A percentile compares a stretch with the other conserved stretches of the same genome.
Conservation (phyloP, 1,140 invertebrate genomes). For the Drosophila athabasca region DNA sequence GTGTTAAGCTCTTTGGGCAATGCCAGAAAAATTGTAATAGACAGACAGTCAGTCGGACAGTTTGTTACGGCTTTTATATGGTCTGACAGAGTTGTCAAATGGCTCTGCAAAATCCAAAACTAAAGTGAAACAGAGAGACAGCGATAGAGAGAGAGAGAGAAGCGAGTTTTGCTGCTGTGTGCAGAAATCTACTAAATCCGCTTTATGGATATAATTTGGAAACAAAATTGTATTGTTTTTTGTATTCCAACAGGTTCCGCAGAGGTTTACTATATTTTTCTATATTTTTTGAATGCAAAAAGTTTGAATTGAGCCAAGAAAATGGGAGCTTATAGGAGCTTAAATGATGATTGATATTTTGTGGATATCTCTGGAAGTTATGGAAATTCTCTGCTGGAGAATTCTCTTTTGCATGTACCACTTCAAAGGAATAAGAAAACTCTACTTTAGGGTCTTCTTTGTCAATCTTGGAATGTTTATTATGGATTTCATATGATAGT, state of each 20-base stretch:
- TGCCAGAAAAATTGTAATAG: constrained; percentile 44
- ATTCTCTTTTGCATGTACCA: too few species aligned
- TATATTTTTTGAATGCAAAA: background rate
- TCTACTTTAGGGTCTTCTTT: too few species aligned
- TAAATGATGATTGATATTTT: too few species aligned
- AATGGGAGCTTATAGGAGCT: too few species aligned
- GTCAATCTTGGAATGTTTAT: too few species aligned
- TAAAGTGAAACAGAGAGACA: constrained; percentile 7
- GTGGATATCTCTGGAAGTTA: too few species aligned
- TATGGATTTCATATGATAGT: too few species aligned
- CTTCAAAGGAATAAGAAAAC: too few species aligned
- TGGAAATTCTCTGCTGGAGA: too few species aligned
- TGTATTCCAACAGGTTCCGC: constrained; percentile 10
- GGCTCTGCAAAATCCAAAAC: constrained; percentile 28
- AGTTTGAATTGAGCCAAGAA: too few species aligned
- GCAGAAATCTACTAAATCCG: constrained; percentile 38
- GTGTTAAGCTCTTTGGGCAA: constrained; percentile 50
- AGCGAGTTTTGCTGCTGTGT: background rate
- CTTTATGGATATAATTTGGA: constrained; percentile 26
- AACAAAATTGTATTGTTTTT: constrained; percentile 3
- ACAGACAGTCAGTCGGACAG: constrained; percentile 12
- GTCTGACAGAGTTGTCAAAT: constrained; percentile 61
- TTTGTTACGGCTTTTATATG: constrained; percentile 32
- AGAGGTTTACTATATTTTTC: background rate
- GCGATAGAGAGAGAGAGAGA: constrained; percentile 10